These are phyloP conservation scores for Enteromius argenteus DNA, from an alignment of 2,797 vertebrate genomes.

Conservation along the genomic window DNA sequence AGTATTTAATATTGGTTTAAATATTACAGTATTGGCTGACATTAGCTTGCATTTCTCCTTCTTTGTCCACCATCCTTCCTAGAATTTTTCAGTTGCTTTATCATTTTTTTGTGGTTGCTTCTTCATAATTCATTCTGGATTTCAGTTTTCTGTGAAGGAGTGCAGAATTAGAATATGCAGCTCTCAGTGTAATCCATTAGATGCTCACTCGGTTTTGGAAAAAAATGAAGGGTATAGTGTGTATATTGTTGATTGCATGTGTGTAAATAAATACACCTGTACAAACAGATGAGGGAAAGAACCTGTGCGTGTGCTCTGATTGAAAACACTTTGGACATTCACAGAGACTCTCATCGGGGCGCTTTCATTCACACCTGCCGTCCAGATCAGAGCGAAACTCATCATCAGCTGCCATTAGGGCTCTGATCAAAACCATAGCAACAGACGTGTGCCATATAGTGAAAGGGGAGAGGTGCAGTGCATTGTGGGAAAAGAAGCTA, in stretches of 20 bases:
- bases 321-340: neutral
- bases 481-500: conserved; percentile 20
- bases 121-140: neutral
- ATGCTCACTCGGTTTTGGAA: neutral
- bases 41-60: neutral
- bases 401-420: conserved; percentile 9
- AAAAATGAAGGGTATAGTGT: neutral
- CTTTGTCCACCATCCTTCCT: neutral
- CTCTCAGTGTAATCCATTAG: neutral
- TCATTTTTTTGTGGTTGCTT: neutral
- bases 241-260: conserved; percentile 7
- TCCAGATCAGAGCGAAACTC: conserved; percentile 41
- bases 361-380: conserved; percentile 20
- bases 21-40: neutral
- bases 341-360: neutral
- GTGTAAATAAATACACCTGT: neutral
- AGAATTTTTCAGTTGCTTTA: neutral
- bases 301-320: neutral
- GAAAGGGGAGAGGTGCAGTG: conserved; percentile 2
- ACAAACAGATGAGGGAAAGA: conserved; percentile 11
- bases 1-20: neutral
- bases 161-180: neutral
- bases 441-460: conserved; percentile 14
- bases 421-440: conserved; percentile 46
- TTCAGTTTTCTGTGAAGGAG: neutral